These are phyloP conservation scores for Paramacrobiotus metropolitanus DNA, from an alignment of 1,140 invertebrate species.

Conservation along the genomic window DNA sequence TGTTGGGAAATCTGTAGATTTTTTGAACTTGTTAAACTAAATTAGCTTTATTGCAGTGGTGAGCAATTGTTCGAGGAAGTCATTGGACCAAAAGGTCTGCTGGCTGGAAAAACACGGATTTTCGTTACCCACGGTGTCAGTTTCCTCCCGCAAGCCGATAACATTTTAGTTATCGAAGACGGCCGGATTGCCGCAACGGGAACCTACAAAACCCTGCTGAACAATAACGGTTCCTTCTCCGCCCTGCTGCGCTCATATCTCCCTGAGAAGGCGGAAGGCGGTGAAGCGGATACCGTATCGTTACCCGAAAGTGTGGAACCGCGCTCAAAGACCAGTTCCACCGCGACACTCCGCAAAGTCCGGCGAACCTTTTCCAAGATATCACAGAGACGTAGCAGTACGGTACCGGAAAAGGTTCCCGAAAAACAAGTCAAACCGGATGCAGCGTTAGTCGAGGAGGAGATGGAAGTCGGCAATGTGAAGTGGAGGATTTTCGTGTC, in stretches of 20 bases:
- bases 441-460: too few species aligned
- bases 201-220: slow-evolving; percentile 17
- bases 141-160: background rate
- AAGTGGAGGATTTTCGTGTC: too few species aligned
- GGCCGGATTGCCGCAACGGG: slow-evolving; percentile 15
- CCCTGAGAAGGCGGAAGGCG: background rate
- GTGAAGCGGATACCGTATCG: too few species aligned
- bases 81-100: slow-evolving; percentile 48
- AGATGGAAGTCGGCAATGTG: too few species aligned
- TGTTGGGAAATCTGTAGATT: slow-evolving; percentile 2
- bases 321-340: too few species aligned
- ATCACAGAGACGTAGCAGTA: too few species aligned
- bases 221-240: slow-evolving; percentile 20
- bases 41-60: slow-evolving; percentile 25
- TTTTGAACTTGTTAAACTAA: background rate
- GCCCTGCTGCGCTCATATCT: slow-evolving; percentile 11
- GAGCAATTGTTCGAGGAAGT: slow-evolving; percentile 85
- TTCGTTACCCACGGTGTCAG: slow-evolving; percentile 18
- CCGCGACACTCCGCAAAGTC: too few species aligned
- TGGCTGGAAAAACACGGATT: slow-evolving; percentile 33
- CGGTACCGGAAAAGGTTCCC: too few species aligned
- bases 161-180: background rate
- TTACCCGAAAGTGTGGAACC: too few species aligned
- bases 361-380: too few species aligned
- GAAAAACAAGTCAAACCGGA: too few species aligned